Evolutionary conservation across 2,113 vertebrate species (phyloP).

Genomic region (Myanophis thanlyinensis): DNA sequence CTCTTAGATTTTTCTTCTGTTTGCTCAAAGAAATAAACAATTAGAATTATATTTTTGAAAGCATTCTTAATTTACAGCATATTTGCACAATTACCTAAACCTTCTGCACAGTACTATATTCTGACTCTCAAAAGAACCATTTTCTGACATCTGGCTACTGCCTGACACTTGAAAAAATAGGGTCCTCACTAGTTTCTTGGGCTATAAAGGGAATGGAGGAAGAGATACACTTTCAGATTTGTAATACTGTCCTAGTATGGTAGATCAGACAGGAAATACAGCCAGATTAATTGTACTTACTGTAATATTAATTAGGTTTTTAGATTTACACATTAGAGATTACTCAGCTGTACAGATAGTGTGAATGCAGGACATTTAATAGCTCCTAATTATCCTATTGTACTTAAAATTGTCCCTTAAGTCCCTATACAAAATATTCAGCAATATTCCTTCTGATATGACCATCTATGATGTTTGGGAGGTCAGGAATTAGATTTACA

Average conservation of each 20-base stretch:
- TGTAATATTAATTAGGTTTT: background rate
- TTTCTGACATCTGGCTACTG: background rate
- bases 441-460: background rate
- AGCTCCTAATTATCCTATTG: background rate
- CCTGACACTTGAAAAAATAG: background rate
- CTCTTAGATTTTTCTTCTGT: no score
- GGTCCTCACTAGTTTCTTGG: background rate
- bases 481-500: background rate
- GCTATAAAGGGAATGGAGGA: background rate
- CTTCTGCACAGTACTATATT: background rate
- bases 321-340: background rate
- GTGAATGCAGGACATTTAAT: background rate
- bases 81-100: no score
- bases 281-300: background rate
- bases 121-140: background rate
- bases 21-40: no score
- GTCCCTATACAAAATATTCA: background rate
- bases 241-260: background rate
- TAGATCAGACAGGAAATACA: background rate
- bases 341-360: background rate
- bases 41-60: no score
- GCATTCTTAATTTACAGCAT: no score
- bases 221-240: background rate
- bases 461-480: background rate
- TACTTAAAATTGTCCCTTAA: background rate